A percentile compares a stretch with the other conserved stretches of the same genome.
phyloP scores from a whole-genome alignment of 37 sponge, comb jelly and placozoan genomes.

The Haliclona indistincta region DNA sequence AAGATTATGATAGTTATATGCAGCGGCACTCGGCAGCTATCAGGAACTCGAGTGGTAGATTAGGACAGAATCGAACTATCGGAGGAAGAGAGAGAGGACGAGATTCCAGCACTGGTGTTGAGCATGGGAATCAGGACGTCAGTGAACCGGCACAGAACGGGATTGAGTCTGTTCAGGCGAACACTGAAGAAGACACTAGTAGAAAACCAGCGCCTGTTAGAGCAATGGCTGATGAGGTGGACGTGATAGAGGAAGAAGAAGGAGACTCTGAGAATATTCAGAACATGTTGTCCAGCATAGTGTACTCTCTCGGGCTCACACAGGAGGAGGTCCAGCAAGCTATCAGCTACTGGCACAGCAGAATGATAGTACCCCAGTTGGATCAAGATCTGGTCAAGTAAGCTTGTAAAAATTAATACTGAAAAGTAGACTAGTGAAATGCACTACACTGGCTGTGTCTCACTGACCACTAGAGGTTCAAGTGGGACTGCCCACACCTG shows the following conservation, averaged over 20 bases:
- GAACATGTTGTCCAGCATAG: slow-evolving; percentile 62
- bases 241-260: neutral
- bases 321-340: slow-evolving; percentile 43
- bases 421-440: too few relatives aligned
- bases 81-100: neutral
- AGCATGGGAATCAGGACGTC: neutral
- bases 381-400: too few relatives aligned
- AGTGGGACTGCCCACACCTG: too few relatives aligned
- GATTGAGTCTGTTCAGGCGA: too few relatives aligned
- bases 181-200: too few relatives aligned
- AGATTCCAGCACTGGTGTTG: neutral
- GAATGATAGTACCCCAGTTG: slow-evolving; percentile 47
- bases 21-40: slow-evolving; percentile 16
- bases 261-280: slow-evolving; percentile 13
- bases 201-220: neutral
- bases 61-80: slow-evolving; percentile 1
- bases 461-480: too few relatives aligned
- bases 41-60: neutral
- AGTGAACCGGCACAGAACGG: too few relatives aligned
- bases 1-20: slow-evolving; percentile 67
- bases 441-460: too few relatives aligned
- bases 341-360: slow-evolving; percentile 61
- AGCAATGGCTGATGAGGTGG: slow-evolving; percentile 3
- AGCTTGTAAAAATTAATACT: too few relatives aligned
- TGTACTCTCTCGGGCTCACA: slow-evolving; percentile 58